Evolutionary conservation across 2,888 invertebrate species (phyloP).

Genomic region (Odiellus spinosus): DNA sequence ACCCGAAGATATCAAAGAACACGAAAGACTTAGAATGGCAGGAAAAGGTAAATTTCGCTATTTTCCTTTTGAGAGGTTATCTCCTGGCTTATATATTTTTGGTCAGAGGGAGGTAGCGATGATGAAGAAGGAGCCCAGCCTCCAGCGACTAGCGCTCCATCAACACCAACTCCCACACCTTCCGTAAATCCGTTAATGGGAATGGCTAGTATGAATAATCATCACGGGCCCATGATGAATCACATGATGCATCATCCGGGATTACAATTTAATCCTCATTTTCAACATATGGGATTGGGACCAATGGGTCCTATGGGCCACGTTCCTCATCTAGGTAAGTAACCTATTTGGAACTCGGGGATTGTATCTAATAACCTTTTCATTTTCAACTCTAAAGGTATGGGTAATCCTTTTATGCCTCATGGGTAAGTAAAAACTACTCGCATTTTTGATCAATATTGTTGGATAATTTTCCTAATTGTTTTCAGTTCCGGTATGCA

Average conservation of each 20-base stretch:
- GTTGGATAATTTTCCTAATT: no score
- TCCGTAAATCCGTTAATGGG: no score
- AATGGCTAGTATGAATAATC: no score
- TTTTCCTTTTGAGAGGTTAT: background rate
- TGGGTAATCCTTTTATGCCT: conserved; percentile 17
- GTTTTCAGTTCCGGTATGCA: background rate
- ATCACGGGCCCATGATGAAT: no score
- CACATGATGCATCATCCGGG: no score
- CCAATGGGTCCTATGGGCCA: conserved; percentile 35
- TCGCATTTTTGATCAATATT: no score
- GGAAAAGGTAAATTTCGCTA: conserved; percentile 16
- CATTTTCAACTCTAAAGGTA: conserved; percentile 8
- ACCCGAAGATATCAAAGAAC: conserved; percentile 78
- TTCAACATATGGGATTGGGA: no score
- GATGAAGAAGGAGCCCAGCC: conserved; percentile 8
- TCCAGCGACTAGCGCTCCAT: background rate
- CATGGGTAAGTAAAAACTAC: conserved; percentile 15
- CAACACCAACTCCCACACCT: no score
- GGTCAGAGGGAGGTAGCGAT: conserved; percentile 6
- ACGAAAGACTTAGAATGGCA: conserved; percentile 62
- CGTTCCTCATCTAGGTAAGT: conserved; percentile 40
- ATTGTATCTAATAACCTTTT: no score
- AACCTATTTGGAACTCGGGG: conserved; percentile 20
- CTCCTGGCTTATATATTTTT: background rate
- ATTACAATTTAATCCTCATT: no score